Evolutionary conservation across 1,140 invertebrate species (phyloP), one percentile per base, ranked within the genome.

Genomic region (Latrodectus geometricus): DNA sequence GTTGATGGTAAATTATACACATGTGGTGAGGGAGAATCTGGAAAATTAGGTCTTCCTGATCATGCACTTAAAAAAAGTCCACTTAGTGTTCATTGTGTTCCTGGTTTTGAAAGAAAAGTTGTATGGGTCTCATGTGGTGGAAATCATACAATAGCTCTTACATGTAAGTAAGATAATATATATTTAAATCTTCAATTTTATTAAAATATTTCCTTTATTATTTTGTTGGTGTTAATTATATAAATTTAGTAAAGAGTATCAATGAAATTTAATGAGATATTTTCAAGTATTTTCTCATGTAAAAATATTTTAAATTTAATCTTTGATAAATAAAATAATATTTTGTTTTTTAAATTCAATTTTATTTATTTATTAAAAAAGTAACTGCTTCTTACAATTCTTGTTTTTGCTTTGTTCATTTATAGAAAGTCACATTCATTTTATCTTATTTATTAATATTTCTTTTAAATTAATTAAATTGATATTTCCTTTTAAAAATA

Each of bases 1-100:
- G 94, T 92, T 80, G 92, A 92, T 89, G 94, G 94, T 15, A 91
- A 92, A 23, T 91, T 94, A 65, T 95, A 93, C 88, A 93, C 94
- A 15, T 95, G 94, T 88, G 95, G 95, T 9, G 94, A 95, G 89
- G 93, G 93, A 77, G 72, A 79, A 73, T 79, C 73, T 52, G 88
- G 88, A 20, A 87, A 88, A 52, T 48, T 88, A 17, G 88, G 88
- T 11, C 49, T 88, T 0, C 69, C 82, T 20, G 82, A 88, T 14
- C 74, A 68, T 56, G 35, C 54, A 15, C 56, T 78, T 9, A 84
- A 80, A n/a, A 88, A 84, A n/a, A 56, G 50, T 50, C 65, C 70
- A 52, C 52, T 75, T 12, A 74, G 52, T 69, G 88, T 88, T 35
- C 87, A 85, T 54, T 84, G 75, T 76, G 91, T 92, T 12, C 69